Evolutionary conservation across 2,888 invertebrate species (phyloP), one percentile per base, ranked within the genome.

Genomic region (Pyrrhia umbra): DNA sequence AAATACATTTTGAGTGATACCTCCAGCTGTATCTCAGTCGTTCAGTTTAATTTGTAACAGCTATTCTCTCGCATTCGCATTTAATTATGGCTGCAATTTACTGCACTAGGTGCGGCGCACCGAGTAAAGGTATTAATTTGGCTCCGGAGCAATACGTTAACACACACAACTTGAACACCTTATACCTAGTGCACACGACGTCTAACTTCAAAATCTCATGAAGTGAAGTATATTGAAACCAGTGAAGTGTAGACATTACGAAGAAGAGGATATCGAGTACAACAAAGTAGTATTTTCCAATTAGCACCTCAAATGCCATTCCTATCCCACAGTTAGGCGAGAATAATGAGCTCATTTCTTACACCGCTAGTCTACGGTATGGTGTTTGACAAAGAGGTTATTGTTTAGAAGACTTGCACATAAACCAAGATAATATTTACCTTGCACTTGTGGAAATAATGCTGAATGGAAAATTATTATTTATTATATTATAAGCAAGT

Each of bases 251-350:
- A 37, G 6, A 55, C 8, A 8, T 21, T 34, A 49, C 52, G 30
- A 42, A 68, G 59, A 59, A 74, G 21, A 67, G 43, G 21, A 59
- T 68, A 67, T 58, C 47, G 51, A 62, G 56, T 57, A 63, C 47
- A 66, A 71, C 57, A 52, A 49, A 67, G 68, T 67, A 67, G 46
- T 68, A 74, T 73, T 75, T 71, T 79, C 59, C 75, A 84, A 86
- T 85, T 85, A 85, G 74, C 82, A 81, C 80, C 73, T 82, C 63
- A 82, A 84, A 85, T 81, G 80, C 80, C 85, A 80, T 77, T 70
- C 62, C 77, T 73, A 65, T 85, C 85, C 79, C 84, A 86, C 82
- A 84, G 80, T 77, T 62, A 81, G 58, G 66, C 69, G 50, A 68
- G 64, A 77, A 66, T 80, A 83, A 83, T 73, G 68, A 77, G 77